Conservation (phyloP, 2,797 vertebrate genomes). For the Notolabrus celidotus region DNA sequence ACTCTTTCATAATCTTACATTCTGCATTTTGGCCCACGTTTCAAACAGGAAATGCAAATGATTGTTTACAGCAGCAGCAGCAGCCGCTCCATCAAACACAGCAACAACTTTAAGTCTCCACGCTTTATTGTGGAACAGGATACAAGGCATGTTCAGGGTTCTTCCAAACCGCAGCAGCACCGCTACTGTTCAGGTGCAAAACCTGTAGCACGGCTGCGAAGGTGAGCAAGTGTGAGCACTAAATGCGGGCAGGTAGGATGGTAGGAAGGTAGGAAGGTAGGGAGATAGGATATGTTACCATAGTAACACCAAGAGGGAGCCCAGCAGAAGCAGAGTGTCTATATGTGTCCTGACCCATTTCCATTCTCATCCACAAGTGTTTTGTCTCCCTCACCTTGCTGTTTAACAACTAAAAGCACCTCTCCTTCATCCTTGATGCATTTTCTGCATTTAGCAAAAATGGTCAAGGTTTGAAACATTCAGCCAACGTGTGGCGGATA, state of each 20-base stretch:
- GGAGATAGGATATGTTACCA: slow-evolving; percentile 84
- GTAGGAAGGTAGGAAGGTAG: slow-evolving; percentile 71
- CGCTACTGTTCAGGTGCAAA: slow-evolving; percentile 81
- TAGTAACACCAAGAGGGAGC: slow-evolving; percentile 85
- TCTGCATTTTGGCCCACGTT: slow-evolving; percentile 35
- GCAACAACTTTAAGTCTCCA: slow-evolving; percentile 60
- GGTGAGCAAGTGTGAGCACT: slow-evolving; percentile 70
- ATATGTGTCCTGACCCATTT: slow-evolving; percentile 86
- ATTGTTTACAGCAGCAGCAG: slow-evolving; percentile 47
- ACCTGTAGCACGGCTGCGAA: slow-evolving; percentile 73
- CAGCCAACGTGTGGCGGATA: slow-evolving; percentile 10
- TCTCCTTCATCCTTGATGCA: slow-evolving; percentile 62
- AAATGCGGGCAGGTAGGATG: slow-evolving; percentile 70
- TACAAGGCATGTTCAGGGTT: slow-evolving; percentile 44
- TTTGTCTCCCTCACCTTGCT: slow-evolving; percentile 75
- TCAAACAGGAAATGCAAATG: slow-evolving; percentile 18
- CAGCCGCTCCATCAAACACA: slow-evolving; percentile 46
- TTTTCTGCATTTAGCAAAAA: slow-evolving; percentile 57
- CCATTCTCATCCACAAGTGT: slow-evolving; percentile 81
- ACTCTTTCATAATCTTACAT: slow-evolving; percentile 42
- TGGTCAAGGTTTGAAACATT: slow-evolving; percentile 44
- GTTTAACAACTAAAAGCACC: slow-evolving; percentile 76
- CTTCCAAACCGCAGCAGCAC: too few relatives aligned
- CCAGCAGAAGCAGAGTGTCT: slow-evolving; percentile 80
- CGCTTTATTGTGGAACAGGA: slow-evolving; percentile 56